Evolutionary conservation across 2,888 invertebrate species (phyloP), one percentile per base, ranked within the genome.

Genomic region (Gari tellinella): DNA sequence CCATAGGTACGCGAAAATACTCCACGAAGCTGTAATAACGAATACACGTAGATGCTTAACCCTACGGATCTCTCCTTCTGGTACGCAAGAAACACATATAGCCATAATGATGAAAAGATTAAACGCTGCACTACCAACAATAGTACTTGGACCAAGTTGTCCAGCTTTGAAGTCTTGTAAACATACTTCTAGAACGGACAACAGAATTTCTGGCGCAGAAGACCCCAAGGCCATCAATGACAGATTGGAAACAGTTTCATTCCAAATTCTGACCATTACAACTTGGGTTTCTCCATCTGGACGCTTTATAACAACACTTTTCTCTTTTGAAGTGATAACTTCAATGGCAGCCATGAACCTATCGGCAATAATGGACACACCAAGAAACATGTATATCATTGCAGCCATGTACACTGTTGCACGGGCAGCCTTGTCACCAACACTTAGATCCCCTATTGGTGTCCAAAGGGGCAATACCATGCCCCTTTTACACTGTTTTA

Each of bases 271-370:
- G 17, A 99, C 99, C 57, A 95, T 96, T 48, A 99, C 94, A 84
- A 96, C 96, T 89, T 97, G 96, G 15, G 94, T 95, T 74, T 97
- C 96, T 74, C 97, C 97, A 88, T 96, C 96, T 80, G 96, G 95
- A 81, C 96, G 96, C 89, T 96, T 96, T 72, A 99, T 95, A 87
- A 95, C 95, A 88, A 99, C 96, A 92, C 98, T 97, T 88, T 97
- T 96, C 92, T 99, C 99, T 92, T 98, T 96, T 0, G 99, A 98
- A 60, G 99, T 99, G 92, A 99, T 99, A 83, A 98, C 98, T 94
- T 99, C 99, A 91, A 99, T 99, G 87, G 99, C 96, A 46, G 98
- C 97, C 99, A 99, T 99, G 93, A 99, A 99, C 70, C 99, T 95
- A 92, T 99, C 99, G 84, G 99, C 98, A 82, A 99, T 96, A 92